Conservation (phyloP, 2,888 invertebrate species). For the Ecdyonurus torrentis region DNA sequence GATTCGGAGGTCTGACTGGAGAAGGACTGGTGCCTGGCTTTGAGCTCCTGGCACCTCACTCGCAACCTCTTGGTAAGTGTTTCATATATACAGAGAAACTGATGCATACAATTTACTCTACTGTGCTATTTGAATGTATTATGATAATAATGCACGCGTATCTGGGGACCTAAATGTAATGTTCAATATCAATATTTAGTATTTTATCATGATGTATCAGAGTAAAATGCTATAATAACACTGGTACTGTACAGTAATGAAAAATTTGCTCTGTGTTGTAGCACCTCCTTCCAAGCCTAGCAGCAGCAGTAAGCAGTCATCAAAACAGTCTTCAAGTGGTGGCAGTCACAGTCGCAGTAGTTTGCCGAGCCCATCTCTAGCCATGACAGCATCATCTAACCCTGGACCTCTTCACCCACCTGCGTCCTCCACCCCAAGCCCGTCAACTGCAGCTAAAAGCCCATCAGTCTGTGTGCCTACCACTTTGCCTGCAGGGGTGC, state of each 20-base stretch:
- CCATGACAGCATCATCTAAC: neutral
- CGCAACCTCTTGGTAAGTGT: conserved; percentile 4
- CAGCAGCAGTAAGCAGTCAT: conserved; percentile 7
- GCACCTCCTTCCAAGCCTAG: neutral
- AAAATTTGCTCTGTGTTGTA: no score
- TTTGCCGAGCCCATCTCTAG: neutral
- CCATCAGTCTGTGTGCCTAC: neutral
- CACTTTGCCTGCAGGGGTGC: conserved; percentile 1
- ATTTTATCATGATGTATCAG: no score
- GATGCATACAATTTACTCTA: no score
- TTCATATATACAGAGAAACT: no score
- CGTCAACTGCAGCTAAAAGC: conserved; percentile 3
- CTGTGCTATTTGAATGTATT: no score
- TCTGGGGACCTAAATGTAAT: no score
- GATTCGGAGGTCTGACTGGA: conserved; percentile 36
- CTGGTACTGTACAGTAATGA: no score
- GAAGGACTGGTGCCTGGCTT: conserved; percentile 33
- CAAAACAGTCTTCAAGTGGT: conserved; percentile 6
- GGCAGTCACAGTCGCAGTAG: conserved; percentile 1
- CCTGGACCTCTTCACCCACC: conserved; percentile 3
- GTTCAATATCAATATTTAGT: no score
- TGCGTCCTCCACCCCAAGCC: conserved; percentile 3
- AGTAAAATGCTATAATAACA: no score
- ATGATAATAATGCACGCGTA: no score
- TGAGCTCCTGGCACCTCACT: conserved; percentile 29